Percentiles rank a stretch among this genome's conserved stretches.
These are phyloP conservation scores for Phalacrocorax pelagicus DNA, from an alignment of 2,113 vertebrate species.

Conservation along the genomic window DNA sequence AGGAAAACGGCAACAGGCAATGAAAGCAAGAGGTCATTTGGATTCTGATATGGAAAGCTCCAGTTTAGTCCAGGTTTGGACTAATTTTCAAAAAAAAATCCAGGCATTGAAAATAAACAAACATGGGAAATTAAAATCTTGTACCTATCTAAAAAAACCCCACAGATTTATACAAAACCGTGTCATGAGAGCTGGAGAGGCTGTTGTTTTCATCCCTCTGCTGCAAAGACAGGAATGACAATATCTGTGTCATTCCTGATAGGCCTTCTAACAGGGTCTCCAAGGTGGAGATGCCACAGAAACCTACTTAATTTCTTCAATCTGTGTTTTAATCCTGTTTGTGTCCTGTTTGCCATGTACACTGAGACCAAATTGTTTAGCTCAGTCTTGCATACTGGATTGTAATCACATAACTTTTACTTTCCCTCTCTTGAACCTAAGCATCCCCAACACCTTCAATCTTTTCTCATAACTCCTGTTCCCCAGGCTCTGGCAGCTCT, in stretches of 20 bases:
- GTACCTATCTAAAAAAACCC: neutral
- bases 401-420: neutral
- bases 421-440: neutral
- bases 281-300: neutral
- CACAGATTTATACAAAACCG: neutral
- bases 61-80: neutral
- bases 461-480: neutral
- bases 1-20: neutral
- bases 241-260: neutral
- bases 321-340: neutral
- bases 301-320: neutral
- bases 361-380: neutral
- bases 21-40: neutral
- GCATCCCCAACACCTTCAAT: neutral
- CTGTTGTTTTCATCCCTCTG: neutral
- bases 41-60: neutral
- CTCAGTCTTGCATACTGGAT: neutral
- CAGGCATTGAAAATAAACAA: neutral
- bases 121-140: neutral
- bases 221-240: neutral
- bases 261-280: neutral
- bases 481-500: neutral
- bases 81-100: neutral
- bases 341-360: neutral
- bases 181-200: neutral